Percentiles rank a stretch among this genome's conserved stretches.
Conservation (phyloP, 1,140 invertebrate genomes). For the Drosophila suzukii region DNA sequence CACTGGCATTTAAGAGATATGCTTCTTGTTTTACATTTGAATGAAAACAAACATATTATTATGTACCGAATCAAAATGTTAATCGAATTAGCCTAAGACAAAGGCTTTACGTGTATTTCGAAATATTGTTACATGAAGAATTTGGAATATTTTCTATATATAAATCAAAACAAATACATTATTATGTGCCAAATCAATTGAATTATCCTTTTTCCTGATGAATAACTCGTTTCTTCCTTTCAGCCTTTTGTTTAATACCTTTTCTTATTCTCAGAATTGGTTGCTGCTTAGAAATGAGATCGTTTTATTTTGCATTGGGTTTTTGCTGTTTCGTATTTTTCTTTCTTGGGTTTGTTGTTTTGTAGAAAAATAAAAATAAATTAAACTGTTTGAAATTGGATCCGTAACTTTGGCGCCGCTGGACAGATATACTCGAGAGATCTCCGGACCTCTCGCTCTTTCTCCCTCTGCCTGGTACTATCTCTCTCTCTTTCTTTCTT, state of each 20-base stretch:
- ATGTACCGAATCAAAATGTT: not conserved
- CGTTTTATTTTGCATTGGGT: slow-evolving; percentile 10
- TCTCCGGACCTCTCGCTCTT: slow-evolving; percentile 28
- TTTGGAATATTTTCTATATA: slow-evolving; percentile 11
- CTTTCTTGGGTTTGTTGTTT: slow-evolving; percentile 35
- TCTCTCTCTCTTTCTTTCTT: slow-evolving; percentile 26
- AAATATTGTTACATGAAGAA: not conserved
- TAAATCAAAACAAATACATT: slow-evolving; percentile 48
- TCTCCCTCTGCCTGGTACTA: slow-evolving; percentile 9
- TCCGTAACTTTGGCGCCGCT: slow-evolving; percentile 70
- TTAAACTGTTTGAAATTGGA: slow-evolving; percentile 62
- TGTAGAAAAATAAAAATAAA: slow-evolving; percentile 44
- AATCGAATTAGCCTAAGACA: slow-evolving; percentile 1
- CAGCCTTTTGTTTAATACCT: slow-evolving; percentile 56
- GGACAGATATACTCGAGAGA: slow-evolving; percentile 21
- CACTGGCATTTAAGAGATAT: not conserved
- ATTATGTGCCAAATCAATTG: slow-evolving; percentile 60
- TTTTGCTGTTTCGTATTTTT: slow-evolving; percentile 37
- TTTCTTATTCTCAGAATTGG: slow-evolving; percentile 66
- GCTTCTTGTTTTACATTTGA: not conserved
- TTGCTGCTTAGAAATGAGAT: slow-evolving; percentile 42
- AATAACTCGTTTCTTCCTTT: slow-evolving; percentile 8
- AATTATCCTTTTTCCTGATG: slow-evolving; percentile 24
- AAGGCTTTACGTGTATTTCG: not conserved
- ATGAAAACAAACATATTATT: not conserved